phyloP scores from a whole-genome alignment of 2,797 vertebrate species.

The Girardinus metallicus region DNA sequence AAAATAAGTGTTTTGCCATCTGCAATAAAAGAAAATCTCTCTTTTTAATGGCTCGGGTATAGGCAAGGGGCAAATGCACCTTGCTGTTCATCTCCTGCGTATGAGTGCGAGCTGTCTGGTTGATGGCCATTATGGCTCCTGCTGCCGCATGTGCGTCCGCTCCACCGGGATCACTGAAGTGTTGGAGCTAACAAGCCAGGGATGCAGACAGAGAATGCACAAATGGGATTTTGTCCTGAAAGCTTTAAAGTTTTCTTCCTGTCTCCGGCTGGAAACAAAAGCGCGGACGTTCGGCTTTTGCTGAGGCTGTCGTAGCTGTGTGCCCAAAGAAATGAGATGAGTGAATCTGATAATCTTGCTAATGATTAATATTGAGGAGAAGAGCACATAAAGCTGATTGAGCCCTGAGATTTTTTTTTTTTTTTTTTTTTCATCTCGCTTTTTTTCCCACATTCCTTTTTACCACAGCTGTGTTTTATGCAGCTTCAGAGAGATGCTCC shows the following conservation, averaged over 20 bases:
- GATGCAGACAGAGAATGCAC: constrained; percentile 81
- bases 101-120: constrained; percentile 72
- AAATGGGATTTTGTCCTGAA: constrained; percentile 83
- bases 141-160: constrained; percentile 69
- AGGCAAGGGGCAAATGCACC: constrained; percentile 69
- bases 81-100: constrained; percentile 73
- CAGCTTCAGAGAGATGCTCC: constrained; percentile 52
- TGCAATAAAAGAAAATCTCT: constrained; percentile 76
- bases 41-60: constrained; percentile 70
- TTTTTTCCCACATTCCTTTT: constrained; percentile 50
- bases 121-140: constrained; percentile 81
- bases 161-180: constrained; percentile 80
- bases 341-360: constrained; percentile 76
- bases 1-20: constrained; percentile 73
- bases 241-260: constrained; percentile 70
- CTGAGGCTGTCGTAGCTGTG: constrained; percentile 54
- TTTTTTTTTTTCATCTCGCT: constrained; percentile 42
- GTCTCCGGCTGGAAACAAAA: constrained; percentile 53
- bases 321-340: constrained; percentile 68
- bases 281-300: constrained; percentile 28
- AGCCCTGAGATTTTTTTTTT: constrained; percentile 51
- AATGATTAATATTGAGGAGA: constrained; percentile 71
- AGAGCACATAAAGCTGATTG: constrained; percentile 60
- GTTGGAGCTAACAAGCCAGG: constrained; percentile 84
- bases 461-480: constrained; percentile 39